Evolutionary conservation across 2,888 invertebrate species (phyloP).

Genomic region (Scaptomyza polygonia): DNA sequence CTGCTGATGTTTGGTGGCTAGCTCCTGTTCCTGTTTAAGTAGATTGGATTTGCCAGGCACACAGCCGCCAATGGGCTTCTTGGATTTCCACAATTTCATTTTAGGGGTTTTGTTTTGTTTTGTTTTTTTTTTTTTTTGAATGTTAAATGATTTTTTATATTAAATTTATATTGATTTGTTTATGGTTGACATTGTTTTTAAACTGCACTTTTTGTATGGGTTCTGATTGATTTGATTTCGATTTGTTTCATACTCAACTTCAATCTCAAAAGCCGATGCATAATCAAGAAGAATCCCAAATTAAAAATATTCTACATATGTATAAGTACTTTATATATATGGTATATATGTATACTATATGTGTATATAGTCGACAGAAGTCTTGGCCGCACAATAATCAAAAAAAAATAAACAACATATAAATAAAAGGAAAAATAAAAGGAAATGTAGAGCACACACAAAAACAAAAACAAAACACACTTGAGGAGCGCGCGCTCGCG

Average conservation of each 20-base stretch:
- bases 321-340: conserved; percentile 14
- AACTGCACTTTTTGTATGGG: conserved; percentile 9
- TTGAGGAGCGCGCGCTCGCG: conserved; percentile 15
- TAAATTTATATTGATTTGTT: background rate
- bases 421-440: conserved; percentile 59
- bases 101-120: too few relatives aligned
- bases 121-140: conserved; percentile 16
- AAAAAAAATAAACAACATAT: conserved; percentile 50
- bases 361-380: too few relatives aligned
- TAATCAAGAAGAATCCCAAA: conserved; percentile 37
- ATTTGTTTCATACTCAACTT: conserved; percentile 25
- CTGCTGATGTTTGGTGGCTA: conserved; percentile 56
- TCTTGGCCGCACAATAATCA: conserved; percentile 38
- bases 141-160: conserved; percentile 7
- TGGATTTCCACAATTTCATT: conserved; percentile 85
- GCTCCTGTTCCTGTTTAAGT: conserved; percentile 81
- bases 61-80: conserved; percentile 84
- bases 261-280: conserved; percentile 13
- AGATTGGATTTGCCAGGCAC: conserved; percentile 83
- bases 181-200: conserved; percentile 22
- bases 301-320: conserved; percentile 15
- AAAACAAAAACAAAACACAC: background rate
- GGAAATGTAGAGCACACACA: conserved; percentile 57
- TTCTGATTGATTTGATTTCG: conserved; percentile 10
- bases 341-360: too few relatives aligned